phyloP scores from a whole-genome alignment of 2,797 vertebrate genomes.

The Pseudocheirus occidentalis region DNA sequence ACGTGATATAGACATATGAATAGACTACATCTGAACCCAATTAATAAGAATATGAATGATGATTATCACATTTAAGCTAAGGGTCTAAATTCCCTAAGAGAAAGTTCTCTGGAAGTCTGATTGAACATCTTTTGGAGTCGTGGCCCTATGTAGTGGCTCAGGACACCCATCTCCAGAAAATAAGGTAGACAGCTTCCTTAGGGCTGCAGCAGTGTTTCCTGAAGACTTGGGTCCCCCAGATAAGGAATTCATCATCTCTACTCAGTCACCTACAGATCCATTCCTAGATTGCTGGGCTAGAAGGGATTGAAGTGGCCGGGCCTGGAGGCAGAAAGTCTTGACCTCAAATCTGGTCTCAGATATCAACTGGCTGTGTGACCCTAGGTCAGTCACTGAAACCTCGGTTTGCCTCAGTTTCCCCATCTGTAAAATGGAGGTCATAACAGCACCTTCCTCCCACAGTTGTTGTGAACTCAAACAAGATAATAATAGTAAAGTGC shows the following conservation, averaged over 20 bases:
- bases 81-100: not conserved
- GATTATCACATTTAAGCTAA: not conserved
- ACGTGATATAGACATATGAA: not conserved
- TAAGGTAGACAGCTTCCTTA: not conserved
- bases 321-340: not conserved
- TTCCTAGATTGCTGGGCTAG: not conserved
- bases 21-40: not conserved
- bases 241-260: not conserved
- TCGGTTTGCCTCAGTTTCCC: not conserved
- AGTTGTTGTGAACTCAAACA: not conserved
- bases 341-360: not conserved
- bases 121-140: not conserved
- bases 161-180: not conserved
- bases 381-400: not conserved
- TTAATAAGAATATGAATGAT: not conserved
- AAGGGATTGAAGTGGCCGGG: not conserved
- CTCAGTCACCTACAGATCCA: not conserved
- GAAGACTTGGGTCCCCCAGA: not conserved
- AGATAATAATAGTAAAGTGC: not conserved
- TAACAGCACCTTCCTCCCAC: not conserved
- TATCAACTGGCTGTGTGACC: not conserved
- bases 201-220: not conserved
- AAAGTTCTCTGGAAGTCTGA: not conserved
- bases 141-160: not conserved
- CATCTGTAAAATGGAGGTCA: not conserved